Percentiles rank a stretch among this genome's conserved stretches.
Evolutionary conservation across 2,888 invertebrate species (phyloP).

Genomic region (Andrena fulva): DNA sequence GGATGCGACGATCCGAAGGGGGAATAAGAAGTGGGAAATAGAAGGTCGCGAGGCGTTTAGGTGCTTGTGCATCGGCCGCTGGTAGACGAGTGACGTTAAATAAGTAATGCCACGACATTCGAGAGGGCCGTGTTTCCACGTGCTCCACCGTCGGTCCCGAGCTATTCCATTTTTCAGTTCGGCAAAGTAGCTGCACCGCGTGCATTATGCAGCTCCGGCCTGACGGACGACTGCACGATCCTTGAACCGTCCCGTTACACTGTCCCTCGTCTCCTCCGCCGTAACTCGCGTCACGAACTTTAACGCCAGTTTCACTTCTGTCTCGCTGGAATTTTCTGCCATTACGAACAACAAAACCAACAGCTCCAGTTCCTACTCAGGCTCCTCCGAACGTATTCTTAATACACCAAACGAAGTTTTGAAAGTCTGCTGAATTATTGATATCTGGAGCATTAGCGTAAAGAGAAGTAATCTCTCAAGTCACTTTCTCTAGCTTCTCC

Average conservation of each 20-base stretch:
- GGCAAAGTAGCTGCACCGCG: constrained; percentile 73
- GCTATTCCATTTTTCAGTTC: constrained; percentile 80
- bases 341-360: not conserved
- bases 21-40: constrained; percentile 27
- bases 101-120: constrained; percentile 70
- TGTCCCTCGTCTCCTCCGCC: constrained; percentile 1
- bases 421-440: too few species aligned
- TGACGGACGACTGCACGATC: constrained; percentile 57
- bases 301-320: constrained; percentile 2
- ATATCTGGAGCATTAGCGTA: too few species aligned
- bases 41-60: constrained; percentile 48
- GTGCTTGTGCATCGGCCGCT: constrained; percentile 50
- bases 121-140: constrained; percentile 61
- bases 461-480: too few species aligned
- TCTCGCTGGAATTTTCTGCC: not conserved
- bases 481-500: too few species aligned
- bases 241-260: constrained; percentile 42
- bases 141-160: constrained; percentile 38
- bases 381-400: not conserved
- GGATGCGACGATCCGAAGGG: constrained; percentile 18
- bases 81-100: constrained; percentile 70
- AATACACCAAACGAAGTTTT: not conserved
- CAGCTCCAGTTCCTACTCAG: not conserved
- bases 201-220: constrained; percentile 76
- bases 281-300: constrained; percentile 39